phyloP scores from a whole-genome alignment of 2,888 invertebrate genomes.

The Epiperipatus broadwayi region DNA sequence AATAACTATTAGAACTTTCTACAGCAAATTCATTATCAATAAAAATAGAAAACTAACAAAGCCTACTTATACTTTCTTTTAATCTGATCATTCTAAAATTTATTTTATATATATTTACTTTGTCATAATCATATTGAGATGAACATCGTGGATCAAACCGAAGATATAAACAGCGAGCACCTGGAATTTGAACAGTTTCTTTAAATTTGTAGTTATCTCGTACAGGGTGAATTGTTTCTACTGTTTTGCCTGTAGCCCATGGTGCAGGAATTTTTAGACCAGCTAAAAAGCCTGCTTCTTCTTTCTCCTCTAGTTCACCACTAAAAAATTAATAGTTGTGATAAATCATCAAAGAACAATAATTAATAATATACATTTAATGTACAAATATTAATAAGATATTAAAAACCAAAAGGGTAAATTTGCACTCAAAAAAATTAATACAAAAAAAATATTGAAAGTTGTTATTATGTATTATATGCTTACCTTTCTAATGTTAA shows the following conservation, averaged over 20 bases:
- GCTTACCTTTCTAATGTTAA: no score
- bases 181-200: slow-evolving; percentile 29
- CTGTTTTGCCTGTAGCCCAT: slow-evolving; percentile 27
- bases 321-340: background rate
- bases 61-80: background rate
- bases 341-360: background rate
- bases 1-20: no score
- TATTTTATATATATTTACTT: slow-evolving; percentile 19
- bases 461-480: no score
- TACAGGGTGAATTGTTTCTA: slow-evolving; percentile 29
- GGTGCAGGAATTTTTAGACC: slow-evolving; percentile 28
- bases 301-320: slow-evolving; percentile 19
- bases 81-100: background rate
- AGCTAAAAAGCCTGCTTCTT: slow-evolving; percentile 25
- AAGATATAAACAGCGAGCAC: slow-evolving; percentile 27
- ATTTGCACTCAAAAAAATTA: no score
- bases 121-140: slow-evolving; percentile 31
- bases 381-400: no score
- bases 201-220: slow-evolving; percentile 29
- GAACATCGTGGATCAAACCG: slow-evolving; percentile 28
- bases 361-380: background rate
- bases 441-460: no score
- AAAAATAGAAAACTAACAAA: slow-evolving; percentile 1
- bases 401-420: no score
- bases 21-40: background rate